Evolutionary conservation across 2,888 invertebrate species (phyloP).

Genomic region (Troglohyphantes excavatus): DNA sequence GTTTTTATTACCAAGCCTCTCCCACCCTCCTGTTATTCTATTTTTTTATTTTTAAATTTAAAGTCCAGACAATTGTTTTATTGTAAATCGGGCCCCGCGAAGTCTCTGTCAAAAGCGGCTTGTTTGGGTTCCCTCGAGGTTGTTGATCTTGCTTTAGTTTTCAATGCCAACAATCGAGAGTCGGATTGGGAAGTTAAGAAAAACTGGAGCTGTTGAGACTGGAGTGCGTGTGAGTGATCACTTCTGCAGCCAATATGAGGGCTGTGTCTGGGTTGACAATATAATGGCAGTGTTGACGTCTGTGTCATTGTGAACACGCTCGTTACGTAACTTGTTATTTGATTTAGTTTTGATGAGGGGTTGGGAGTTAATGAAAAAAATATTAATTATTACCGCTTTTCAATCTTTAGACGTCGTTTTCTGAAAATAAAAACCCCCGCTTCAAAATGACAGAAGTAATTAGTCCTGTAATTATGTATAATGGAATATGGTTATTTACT

Average conservation of each 20-base stretch:
- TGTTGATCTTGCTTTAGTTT: slow-evolving; percentile 31
- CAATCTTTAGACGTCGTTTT: too few species aligned
- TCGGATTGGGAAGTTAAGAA: too few species aligned
- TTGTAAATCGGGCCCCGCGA: slow-evolving; percentile 46
- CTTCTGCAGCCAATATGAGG: not conserved
- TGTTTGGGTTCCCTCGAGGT: slow-evolving; percentile 26
- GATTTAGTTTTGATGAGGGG: not conserved
- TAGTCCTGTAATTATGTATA: too few species aligned
- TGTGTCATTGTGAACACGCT: not conserved
- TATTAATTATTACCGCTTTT: too few species aligned
- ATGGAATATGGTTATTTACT: too few species aligned
- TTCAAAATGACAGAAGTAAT: too few species aligned
- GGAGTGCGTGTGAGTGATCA: too few species aligned
- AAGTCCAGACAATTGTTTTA: slow-evolving; percentile 46
- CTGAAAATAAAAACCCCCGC: too few species aligned
- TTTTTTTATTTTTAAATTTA: too few species aligned
- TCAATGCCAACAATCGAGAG: too few species aligned
- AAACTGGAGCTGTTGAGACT: too few species aligned
- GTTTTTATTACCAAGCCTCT: slow-evolving; percentile 18
- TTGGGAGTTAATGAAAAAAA: not conserved
- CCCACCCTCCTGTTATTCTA: not conserved
- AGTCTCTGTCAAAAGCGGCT: slow-evolving; percentile 36
- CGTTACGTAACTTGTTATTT: not conserved
- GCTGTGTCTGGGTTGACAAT: not conserved
- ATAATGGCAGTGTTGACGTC: not conserved